Base-by-base conservation (phyloP, 37 sponge, comb jelly and placozoan species). In the Crambe crambe region DNA sequence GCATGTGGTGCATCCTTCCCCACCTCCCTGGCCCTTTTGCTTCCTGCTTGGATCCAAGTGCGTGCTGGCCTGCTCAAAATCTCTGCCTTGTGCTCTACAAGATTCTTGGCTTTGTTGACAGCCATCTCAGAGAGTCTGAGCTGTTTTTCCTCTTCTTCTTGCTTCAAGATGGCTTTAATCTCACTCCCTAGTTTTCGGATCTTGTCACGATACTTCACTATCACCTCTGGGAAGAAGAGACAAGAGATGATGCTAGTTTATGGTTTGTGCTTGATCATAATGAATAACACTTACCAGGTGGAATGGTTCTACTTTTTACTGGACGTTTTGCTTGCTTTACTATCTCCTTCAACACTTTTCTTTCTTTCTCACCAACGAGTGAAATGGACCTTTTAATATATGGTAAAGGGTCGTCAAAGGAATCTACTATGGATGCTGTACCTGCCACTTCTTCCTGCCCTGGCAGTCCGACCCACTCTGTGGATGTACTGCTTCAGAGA, bases 401-500 rank as follows among this genome's bases (percentile, higher is more conserved):
- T 8, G n/a, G 15, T 21, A 29, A 9, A 61, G 63, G n/a, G n/a
- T n/a, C n/a, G n/a, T n/a, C n/a, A n/a, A n/a, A n/a, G n/a, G n/a
- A n/a, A 29, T 23, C 25, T 20, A 20, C 30, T 27, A 61, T 61
- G 25, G 25, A 61, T 29, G 63, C 70, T 41, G 22, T 56, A 90
- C 91, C 93, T 81, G 36, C 99, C 99, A 70, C 73, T 79, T 64
- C 84, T 77, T 26, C 99, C 97, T 37, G 99, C 99, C 37, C 99
- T 38, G 22, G 99, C 99, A 22, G 99, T 98, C 43, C 99, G 56
- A 9, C 99, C 99, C 42, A 98, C 99, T 30, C 99, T 78, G 69
- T 98, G 99, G n/a, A 98, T 93, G 63, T 98, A 98, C 63, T 89
- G 95, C 89, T 98, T 96, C 44, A 92, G 60, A 23, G 88, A 83